Evolutionary conservation across 2,888 invertebrate genomes (phyloP).

Genomic region (Hydrotaea diabolus): DNA sequence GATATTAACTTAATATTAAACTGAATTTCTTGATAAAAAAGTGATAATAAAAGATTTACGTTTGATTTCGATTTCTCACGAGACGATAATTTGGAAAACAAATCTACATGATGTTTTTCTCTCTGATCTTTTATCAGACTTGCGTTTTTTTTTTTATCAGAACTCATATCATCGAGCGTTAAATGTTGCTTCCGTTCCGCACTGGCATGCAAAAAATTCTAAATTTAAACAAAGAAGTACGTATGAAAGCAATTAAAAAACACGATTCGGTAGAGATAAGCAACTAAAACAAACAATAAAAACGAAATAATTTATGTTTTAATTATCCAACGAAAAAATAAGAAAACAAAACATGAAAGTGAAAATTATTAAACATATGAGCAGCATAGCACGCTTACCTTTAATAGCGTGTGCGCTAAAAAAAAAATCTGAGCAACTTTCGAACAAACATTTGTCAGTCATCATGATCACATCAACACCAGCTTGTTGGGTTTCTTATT

Average conservation of each 20-base stretch:
- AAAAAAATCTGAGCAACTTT: constrained; percentile 3
- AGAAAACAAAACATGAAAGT: constrained; percentile 34
- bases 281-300: background rate
- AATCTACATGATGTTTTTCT: no score
- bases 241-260: background rate
- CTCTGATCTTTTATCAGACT: no score
- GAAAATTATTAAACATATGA: constrained; percentile 32
- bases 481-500: background rate
- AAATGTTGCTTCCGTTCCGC: no score
- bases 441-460: background rate
- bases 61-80: no score
- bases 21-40: no score
- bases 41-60: no score
- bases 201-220: background rate
- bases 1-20: no score
- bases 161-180: no score
- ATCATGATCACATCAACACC: background rate
- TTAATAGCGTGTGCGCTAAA: background rate
- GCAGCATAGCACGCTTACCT: background rate
- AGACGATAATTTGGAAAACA: no score
- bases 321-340: constrained; percentile 6
- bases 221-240: background rate
- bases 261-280: no score
- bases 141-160: no score
- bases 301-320: background rate